These are phyloP conservation scores for Eupsilia transversa DNA, from an alignment of 2,888 invertebrate genomes.

Conservation along the genomic window DNA sequence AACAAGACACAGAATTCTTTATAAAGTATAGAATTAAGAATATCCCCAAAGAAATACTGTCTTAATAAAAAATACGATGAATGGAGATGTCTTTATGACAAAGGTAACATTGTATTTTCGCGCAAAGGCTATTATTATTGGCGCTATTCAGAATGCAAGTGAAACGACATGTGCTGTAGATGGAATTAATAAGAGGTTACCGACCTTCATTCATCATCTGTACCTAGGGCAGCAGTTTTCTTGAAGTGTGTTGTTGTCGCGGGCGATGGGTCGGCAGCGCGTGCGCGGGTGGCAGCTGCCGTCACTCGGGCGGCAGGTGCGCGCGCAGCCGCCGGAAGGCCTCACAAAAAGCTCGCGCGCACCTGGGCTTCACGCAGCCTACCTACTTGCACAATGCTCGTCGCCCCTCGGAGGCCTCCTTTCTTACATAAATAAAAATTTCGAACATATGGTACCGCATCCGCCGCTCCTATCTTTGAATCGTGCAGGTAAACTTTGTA, in stretches of 20 bases:
- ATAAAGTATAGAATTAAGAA: slow-evolving; percentile 51
- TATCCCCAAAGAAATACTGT: slow-evolving; percentile 48
- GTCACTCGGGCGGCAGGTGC: slow-evolving; percentile 81
- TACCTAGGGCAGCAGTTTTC: slow-evolving; percentile 44
- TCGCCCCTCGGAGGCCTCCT: slow-evolving; percentile 70
- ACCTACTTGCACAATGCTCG: slow-evolving; percentile 86
- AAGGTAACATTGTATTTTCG: slow-evolving; percentile 59
- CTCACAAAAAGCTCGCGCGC: slow-evolving; percentile 87
- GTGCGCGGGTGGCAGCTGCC: slow-evolving; percentile 83
- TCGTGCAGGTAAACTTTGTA: slow-evolving; percentile 61
- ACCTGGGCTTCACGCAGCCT: slow-evolving; percentile 83
- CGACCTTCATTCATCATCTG: slow-evolving; percentile 48
- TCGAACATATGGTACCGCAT: slow-evolving; percentile 79
- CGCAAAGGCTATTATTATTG: slow-evolving; percentile 56
- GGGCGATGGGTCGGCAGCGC: slow-evolving; percentile 33
- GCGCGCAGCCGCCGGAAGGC: slow-evolving; percentile 89
- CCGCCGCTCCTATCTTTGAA: slow-evolving; percentile 54
- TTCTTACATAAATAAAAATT: slow-evolving; percentile 76
- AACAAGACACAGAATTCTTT: slow-evolving; percentile 58
- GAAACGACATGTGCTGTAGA: slow-evolving; percentile 46
- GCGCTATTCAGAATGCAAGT: slow-evolving; percentile 47
- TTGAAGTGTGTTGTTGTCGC: slow-evolving; percentile 39
- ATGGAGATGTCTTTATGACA: slow-evolving; percentile 55
- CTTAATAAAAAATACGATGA: slow-evolving; percentile 54
- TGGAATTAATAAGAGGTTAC: slow-evolving; percentile 51